Evolutionary conservation across 2,797 vertebrate genomes (phyloP).

Genomic region (Apogon hyalosoma): DNA sequence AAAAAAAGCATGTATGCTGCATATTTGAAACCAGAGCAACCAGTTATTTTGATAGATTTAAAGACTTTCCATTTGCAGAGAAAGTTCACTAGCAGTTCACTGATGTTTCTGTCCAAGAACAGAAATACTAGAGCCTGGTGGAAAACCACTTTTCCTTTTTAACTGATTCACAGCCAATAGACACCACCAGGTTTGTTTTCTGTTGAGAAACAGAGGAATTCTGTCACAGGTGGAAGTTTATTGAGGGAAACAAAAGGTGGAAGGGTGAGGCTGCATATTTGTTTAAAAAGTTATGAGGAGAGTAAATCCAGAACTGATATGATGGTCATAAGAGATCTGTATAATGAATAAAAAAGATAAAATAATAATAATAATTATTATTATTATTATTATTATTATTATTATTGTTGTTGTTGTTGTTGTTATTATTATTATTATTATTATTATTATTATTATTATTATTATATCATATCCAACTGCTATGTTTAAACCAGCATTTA

Average conservation of each 20-base stretch:
- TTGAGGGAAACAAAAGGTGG: background rate
- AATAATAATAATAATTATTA: background rate
- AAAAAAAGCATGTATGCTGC: too few relatives aligned
- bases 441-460: too few relatives aligned
- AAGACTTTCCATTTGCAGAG: background rate
- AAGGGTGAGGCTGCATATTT: background rate
- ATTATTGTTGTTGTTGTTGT: too few relatives aligned
- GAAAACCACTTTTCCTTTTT: constrained; percentile 3
- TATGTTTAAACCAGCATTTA: background rate
- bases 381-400: too few relatives aligned
- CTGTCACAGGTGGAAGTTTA: background rate
- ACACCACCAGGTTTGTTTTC: constrained; percentile 27
- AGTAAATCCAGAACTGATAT: too few relatives aligned
- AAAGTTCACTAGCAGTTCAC: constrained; percentile 9
- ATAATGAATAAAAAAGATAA: too few relatives aligned
- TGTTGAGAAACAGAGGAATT: too few relatives aligned
- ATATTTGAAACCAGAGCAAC: background rate
- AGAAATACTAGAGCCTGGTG: constrained; percentile 18
- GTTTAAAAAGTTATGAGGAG: too few relatives aligned
- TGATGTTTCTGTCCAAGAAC: background rate
- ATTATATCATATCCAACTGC: background rate
- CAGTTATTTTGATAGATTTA: background rate
- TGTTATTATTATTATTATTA: too few relatives aligned
- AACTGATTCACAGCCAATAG: constrained; percentile 17
- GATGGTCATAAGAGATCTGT: too few relatives aligned